Percentiles rank a stretch among this genome's conserved stretches.
phyloP scores from a whole-genome alignment of 2,888 invertebrate species.

The Lasioglossum marginatum region DNA sequence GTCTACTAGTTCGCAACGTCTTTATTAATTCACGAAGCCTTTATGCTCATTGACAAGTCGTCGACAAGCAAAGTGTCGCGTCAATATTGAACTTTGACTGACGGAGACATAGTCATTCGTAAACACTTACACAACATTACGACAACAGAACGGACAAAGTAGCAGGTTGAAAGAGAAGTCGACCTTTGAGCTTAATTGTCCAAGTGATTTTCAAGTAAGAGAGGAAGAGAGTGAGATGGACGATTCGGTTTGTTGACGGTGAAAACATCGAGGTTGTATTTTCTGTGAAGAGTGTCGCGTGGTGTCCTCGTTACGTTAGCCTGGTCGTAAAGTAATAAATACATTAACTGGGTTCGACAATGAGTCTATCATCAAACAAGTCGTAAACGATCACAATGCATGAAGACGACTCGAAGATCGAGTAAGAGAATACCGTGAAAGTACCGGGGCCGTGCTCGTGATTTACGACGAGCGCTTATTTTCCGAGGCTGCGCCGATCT shows the following conservation, averaged over 20 bases:
- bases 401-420: conserved; percentile 49
- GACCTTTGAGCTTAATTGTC: conserved; percentile 26
- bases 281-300: conserved; percentile 47
- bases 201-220: conserved; percentile 16
- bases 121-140: background rate
- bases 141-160: background rate
- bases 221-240: background rate
- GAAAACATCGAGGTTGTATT: conserved; percentile 18
- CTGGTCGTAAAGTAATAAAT: conserved; percentile 79
- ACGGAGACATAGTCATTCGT: background rate
- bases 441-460: conserved; percentile 45
- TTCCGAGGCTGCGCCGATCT: conserved; percentile 71
- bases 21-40: background rate
- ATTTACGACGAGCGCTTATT: conserved; percentile 63
- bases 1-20: background rate
- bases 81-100: background rate
- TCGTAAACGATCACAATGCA: conserved; percentile 77
- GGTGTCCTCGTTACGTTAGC: conserved; percentile 62
- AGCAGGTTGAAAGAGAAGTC: too few species aligned
- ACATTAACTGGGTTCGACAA: conserved; percentile 77
- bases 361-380: conserved; percentile 77
- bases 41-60: background rate
- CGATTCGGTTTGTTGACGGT: background rate
- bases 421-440: conserved; percentile 43
- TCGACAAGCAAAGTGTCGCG: background rate